Percentiles rank a stretch among this genome's conserved stretches.
These are phyloP conservation scores for Girardia tigrina DNA, from an alignment of 2,888 invertebrate species.

Conservation along the genomic window DNA sequence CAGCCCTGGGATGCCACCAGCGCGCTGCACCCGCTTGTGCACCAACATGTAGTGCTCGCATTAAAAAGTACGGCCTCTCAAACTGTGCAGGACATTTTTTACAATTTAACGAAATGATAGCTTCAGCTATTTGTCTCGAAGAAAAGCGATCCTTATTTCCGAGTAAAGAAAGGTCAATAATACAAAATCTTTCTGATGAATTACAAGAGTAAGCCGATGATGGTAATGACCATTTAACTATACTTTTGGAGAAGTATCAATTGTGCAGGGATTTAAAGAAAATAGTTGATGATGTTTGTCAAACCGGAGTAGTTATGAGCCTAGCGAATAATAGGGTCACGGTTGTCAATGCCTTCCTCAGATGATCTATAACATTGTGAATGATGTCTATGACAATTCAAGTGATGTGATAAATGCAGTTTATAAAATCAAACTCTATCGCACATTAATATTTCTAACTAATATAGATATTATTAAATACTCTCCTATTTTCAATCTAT, in stretches of 20 bases:
- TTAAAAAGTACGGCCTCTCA: background rate
- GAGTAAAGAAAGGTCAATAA: background rate
- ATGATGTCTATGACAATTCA: background rate
- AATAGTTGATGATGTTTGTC: background rate
- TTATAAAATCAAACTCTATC: background rate
- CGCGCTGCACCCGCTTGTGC: too few relatives aligned
- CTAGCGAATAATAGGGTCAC: too few relatives aligned
- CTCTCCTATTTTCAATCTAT: slow-evolving; percentile 4
- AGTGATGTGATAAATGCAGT: background rate
- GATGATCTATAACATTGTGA: background rate
- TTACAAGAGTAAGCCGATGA: too few relatives aligned
- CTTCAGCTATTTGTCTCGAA: too few relatives aligned
- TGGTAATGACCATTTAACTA: background rate
- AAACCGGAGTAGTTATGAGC: background rate
- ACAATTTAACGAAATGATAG: background rate
- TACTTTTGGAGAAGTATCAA: background rate
- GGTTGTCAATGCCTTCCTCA: slow-evolving; percentile 17
- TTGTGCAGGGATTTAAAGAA: background rate
- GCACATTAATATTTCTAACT: background rate
- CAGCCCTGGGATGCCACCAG: too few relatives aligned
- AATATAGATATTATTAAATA: slow-evolving; percentile 5
- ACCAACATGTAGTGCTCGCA: background rate
- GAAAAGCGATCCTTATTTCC: background rate
- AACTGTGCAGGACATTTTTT: background rate
- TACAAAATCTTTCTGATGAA: background rate